Evolutionary conservation across 2,113 vertebrate genomes (phyloP).

Genomic region (Gavia stellata): DNA sequence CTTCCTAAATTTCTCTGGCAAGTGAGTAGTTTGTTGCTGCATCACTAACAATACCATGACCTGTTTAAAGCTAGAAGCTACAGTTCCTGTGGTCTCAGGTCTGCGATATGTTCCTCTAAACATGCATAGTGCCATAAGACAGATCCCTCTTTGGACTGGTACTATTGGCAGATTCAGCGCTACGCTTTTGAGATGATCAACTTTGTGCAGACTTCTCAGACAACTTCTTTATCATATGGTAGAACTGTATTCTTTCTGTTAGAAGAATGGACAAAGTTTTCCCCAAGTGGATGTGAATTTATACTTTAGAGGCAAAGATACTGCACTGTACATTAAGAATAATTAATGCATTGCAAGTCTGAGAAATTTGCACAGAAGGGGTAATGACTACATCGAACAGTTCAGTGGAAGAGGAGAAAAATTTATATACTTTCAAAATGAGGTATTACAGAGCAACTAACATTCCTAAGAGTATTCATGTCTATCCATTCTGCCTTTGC

Average conservation of each 20-base stretch:
- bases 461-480: neutral
- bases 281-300: neutral
- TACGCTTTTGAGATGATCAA: neutral
- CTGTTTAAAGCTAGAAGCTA: neutral
- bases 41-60: neutral
- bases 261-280: neutral
- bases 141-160: neutral
- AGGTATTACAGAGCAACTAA: neutral
- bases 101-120: neutral
- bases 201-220: neutral
- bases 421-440: neutral
- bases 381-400: fast-evolving
- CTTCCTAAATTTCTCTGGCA: neutral
- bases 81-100: neutral
- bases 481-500: neutral
- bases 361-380: neutral
- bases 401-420: neutral
- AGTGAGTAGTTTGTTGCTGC: neutral
- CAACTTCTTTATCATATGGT: neutral
- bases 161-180: neutral
- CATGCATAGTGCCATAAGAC: fast-evolving
- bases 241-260: neutral
- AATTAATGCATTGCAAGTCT: neutral
- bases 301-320: neutral
- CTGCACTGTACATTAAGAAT: neutral